Conservation (phyloP, 2,888 invertebrate species). For the Mycalesis mineus region DNA sequence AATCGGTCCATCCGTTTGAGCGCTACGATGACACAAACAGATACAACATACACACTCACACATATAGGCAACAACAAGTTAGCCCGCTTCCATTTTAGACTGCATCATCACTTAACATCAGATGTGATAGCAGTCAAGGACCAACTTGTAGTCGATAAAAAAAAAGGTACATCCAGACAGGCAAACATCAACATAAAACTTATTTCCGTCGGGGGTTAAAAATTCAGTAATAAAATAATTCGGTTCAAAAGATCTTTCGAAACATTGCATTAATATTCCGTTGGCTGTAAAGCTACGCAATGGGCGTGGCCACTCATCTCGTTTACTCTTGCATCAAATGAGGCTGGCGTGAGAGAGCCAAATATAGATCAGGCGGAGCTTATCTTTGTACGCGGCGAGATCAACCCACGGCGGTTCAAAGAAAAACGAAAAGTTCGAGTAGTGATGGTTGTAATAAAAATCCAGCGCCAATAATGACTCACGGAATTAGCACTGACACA, state of each 20-base stretch:
- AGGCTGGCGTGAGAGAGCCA: slow-evolving; percentile 35
- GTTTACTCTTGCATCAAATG: slow-evolving; percentile 11
- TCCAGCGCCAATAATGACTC: slow-evolving; percentile 42
- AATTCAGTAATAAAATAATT: background rate
- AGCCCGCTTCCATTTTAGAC: too few species aligned
- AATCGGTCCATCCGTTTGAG: too few species aligned
- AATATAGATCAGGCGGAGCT: slow-evolving; percentile 48
- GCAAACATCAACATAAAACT: too few species aligned
- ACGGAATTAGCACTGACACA: slow-evolving; percentile 25
- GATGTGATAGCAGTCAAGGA: too few species aligned
- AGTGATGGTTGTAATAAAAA: slow-evolving; percentile 56
- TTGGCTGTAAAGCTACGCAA: slow-evolving; percentile 12
- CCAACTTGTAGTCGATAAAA: too few species aligned
- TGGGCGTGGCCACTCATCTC: slow-evolving; percentile 31
- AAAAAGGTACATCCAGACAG: too few species aligned
- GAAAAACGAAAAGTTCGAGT: slow-evolving; percentile 41
- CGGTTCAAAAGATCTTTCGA: background rate
- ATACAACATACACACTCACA: too few species aligned
- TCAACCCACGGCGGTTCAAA: slow-evolving; percentile 45
- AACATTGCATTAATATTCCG: slow-evolving; percentile 3
- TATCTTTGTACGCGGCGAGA: slow-evolving; percentile 29
- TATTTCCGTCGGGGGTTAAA: too few species aligned
- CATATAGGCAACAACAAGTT: too few species aligned
- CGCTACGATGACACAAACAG: too few species aligned
- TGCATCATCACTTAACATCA: too few species aligned